Conservation (phyloP, 2,797 vertebrate genomes). For the Peromyscus nudipes region DNA sequence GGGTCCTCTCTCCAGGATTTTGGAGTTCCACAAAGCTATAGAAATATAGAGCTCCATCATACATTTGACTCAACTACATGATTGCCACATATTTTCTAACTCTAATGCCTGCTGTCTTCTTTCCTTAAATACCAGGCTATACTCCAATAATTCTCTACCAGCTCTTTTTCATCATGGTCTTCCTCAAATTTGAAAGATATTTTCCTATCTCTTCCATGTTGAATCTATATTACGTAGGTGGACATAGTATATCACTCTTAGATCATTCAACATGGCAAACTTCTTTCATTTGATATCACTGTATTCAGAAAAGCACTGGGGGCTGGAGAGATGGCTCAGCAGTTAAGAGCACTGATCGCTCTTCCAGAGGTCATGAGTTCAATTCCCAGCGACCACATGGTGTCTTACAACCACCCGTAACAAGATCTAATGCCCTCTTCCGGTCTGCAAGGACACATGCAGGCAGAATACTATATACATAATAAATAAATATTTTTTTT, state of each 20-base stretch:
- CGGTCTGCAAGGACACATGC: no score
- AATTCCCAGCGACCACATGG: no score
- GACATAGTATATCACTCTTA: not conserved
- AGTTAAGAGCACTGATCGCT: no score
- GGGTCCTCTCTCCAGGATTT: not conserved
- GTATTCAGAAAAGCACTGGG: not conserved
- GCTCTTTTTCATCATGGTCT: slow-evolving; percentile 22
- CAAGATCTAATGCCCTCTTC: no score
- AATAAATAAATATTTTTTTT: no score
- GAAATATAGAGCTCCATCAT: not conserved
- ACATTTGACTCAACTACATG: not conserved
- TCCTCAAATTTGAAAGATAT: slow-evolving; percentile 7
- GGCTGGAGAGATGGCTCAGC: no score
- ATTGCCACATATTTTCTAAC: not conserved
- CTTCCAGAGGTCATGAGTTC: no score
- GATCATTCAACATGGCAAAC: not conserved
- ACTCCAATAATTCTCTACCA: not conserved
- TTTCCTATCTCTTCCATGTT: slow-evolving; percentile 7
- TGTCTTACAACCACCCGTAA: no score
- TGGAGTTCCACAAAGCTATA: not conserved
- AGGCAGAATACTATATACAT: no score
- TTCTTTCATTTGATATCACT: slow-evolving; percentile 4
- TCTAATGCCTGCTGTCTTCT: slow-evolving; percentile 4
- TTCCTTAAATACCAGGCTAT: not conserved
- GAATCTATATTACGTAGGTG: not conserved